phyloP scores from a whole-genome alignment of 2,797 vertebrate genomes.

The Myotis findleyi region DNA sequence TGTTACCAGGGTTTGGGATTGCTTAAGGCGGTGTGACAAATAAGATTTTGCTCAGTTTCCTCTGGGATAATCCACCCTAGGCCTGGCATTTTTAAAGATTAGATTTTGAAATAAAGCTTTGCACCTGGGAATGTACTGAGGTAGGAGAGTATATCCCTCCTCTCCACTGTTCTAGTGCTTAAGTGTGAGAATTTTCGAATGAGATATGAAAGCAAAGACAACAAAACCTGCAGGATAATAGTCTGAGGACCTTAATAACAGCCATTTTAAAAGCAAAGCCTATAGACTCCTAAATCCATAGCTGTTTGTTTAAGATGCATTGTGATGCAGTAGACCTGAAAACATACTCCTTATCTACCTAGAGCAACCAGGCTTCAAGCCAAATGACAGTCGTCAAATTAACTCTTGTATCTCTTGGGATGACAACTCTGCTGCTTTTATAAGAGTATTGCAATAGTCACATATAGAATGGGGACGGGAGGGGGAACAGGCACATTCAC shows the following conservation, averaged over 20 bases:
- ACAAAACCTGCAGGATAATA: slow-evolving; percentile 69
- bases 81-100: slow-evolving; percentile 72
- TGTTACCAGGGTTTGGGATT: slow-evolving; percentile 6
- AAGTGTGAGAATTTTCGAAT: slow-evolving; percentile 72
- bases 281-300: slow-evolving; percentile 65
- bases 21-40: slow-evolving; percentile 58
- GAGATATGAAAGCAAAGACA: slow-evolving; percentile 74
- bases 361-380: slow-evolving; percentile 62
- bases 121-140: slow-evolving; percentile 35
- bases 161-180: slow-evolving; percentile 50
- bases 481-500: background rate
- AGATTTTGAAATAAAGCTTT: slow-evolving; percentile 73
- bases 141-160: slow-evolving; percentile 50
- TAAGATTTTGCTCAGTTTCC: slow-evolving; percentile 70
- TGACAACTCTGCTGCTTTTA: slow-evolving; percentile 56
- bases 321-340: slow-evolving; percentile 67
- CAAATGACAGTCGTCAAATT: slow-evolving; percentile 66
- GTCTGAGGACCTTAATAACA: slow-evolving; percentile 72
- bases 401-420: slow-evolving; percentile 71
- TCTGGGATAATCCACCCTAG: slow-evolving; percentile 59
- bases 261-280: slow-evolving; percentile 75
- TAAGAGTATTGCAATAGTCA: slow-evolving; percentile 1
- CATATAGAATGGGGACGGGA: background rate
- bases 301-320: slow-evolving; percentile 65
- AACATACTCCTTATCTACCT: slow-evolving; percentile 73